Conservation (phyloP, 2,797 vertebrate species). For the Salmo trutta region DNA sequence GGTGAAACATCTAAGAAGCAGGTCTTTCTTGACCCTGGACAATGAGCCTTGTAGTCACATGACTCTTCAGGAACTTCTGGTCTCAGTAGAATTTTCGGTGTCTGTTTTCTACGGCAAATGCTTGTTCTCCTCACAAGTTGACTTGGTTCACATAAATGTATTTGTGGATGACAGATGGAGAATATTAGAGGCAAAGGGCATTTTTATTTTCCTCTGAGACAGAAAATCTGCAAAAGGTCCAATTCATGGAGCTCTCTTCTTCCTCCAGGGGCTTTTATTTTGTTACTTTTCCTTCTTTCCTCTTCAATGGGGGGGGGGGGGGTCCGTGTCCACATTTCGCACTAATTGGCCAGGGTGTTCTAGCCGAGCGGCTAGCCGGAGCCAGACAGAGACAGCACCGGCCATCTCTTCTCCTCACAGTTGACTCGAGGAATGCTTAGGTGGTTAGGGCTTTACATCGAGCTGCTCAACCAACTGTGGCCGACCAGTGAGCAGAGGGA, state of each 20-base stretch:
- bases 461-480: not conserved
- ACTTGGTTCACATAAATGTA: not conserved
- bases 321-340: constrained; percentile 24
- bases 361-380: not conserved
- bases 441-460: not conserved
- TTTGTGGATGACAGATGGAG: constrained; percentile 14
- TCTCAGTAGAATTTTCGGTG: not conserved
- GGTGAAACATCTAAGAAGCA: not conserved
- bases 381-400: constrained; percentile 4
- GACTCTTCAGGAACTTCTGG: not conserved
- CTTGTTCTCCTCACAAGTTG: not conserved
- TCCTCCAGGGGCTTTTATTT: constrained; percentile 7
- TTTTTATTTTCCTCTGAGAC: constrained; percentile 8
- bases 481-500: not conserved
- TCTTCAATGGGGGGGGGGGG: not conserved
- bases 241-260: not conserved
- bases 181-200: not conserved
- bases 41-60: not conserved
- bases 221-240: constrained; percentile 2
- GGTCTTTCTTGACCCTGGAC: not conserved
- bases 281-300: not conserved
- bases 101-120: constrained; percentile 1
- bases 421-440: not conserved
- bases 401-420: constrained; percentile 17
- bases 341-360: constrained; percentile 35